phyloP scores from a whole-genome alignment of 2,888 invertebrate genomes.

The Chymomyza fuscimana region DNA sequence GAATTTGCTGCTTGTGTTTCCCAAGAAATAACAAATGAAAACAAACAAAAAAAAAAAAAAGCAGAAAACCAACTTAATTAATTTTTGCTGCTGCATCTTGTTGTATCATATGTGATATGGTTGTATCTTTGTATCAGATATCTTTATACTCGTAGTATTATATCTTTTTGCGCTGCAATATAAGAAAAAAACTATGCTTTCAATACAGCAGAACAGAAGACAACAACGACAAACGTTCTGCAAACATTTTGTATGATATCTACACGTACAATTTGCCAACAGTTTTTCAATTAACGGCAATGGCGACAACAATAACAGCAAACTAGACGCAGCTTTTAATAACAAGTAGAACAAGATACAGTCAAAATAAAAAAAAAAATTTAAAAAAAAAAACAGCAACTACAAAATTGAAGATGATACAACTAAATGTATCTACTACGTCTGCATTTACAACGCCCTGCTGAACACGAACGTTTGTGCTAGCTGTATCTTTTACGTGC shows the following conservation, averaged over 20 bases:
- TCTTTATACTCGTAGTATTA: not conserved
- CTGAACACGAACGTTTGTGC: not conserved
- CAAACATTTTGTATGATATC: slow-evolving; percentile 62
- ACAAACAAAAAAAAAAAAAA: not conserved
- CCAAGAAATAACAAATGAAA: not conserved
- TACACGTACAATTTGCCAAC: slow-evolving; percentile 34
- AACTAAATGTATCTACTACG: slow-evolving; percentile 2
- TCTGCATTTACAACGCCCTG: slow-evolving; percentile 2
- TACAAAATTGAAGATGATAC: not conserved
- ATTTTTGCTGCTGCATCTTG: slow-evolving; percentile 29
- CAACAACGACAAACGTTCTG: slow-evolving; percentile 30
- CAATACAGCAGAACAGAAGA: not conserved
- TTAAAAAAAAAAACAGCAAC: not conserved
- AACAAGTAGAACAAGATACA: slow-evolving; percentile 14
- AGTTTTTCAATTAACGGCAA: slow-evolving; percentile 58
- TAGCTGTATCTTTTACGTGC: slow-evolving; percentile 64
- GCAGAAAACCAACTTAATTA: slow-evolving; percentile 38
- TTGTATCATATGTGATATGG: slow-evolving; percentile 3
- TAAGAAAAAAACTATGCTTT: not conserved
- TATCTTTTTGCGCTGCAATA: not conserved
- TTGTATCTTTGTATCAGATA: slow-evolving; percentile 13
- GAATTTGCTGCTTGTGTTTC: not conserved
- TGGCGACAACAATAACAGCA: slow-evolving; percentile 20
- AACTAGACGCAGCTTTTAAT: slow-evolving; percentile 22
- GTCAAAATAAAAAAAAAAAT: not conserved